A percentile compares a stretch with the other conserved stretches of the same genome.
Conservation (phyloP, 2,888 invertebrate genomes). For the Dastarcus helophoroides region DNA sequence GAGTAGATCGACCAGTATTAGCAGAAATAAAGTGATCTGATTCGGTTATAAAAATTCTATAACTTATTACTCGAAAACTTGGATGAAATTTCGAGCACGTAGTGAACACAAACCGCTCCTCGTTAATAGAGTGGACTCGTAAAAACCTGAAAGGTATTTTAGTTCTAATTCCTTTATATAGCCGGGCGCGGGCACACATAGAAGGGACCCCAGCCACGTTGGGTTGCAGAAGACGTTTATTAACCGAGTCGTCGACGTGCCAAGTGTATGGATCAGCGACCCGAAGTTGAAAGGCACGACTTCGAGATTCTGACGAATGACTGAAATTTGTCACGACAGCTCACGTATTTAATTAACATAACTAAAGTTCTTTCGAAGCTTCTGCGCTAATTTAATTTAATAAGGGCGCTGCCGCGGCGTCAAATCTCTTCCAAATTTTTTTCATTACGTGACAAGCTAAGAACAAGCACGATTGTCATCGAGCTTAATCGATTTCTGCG, state of each 20-base stretch:
- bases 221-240: constrained; percentile 19
- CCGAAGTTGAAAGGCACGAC: constrained; percentile 16
- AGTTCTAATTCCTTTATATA: constrained; percentile 12
- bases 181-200: background rate
- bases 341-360: constrained; percentile 35
- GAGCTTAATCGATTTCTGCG: too few relatives aligned
- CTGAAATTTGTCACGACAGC: constrained; percentile 29
- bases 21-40: too few relatives aligned
- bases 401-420: constrained; percentile 18
- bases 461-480: too few relatives aligned
- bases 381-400: constrained; percentile 24
- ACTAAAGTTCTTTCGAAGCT: constrained; percentile 27
- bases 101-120: too few relatives aligned
- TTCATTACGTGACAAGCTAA: too few relatives aligned
- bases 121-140: too few relatives aligned
- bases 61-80: too few relatives aligned
- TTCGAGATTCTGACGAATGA: constrained; percentile 28
- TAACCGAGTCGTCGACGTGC: constrained; percentile 20
- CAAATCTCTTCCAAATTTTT: too few relatives aligned
- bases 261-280: constrained; percentile 16
- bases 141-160: too few relatives aligned
- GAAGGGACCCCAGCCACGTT: constrained; percentile 5
- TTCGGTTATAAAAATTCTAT: too few relatives aligned
- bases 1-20: too few relatives aligned
- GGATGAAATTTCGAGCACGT: too few relatives aligned